Base-by-base conservation (phyloP, 1,140 invertebrate species). In the Heliconius hermathena region DNA sequence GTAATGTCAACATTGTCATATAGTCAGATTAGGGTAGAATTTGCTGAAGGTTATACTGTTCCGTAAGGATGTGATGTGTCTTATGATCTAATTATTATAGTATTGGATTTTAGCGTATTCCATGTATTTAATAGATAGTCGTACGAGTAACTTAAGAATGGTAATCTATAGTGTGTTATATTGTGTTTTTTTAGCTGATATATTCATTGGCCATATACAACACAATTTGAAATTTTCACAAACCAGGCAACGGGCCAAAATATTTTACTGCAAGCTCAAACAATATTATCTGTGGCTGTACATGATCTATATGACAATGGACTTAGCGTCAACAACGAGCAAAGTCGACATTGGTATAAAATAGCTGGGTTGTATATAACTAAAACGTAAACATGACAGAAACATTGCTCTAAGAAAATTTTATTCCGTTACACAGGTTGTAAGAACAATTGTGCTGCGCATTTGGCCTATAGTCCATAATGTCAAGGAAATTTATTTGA, bases 351-450 rank as follows among this genome's bases (percentile, higher is more conserved):
- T 82, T 80, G 81, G 81, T 84, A 85, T 90, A 85, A 89, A 89
- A 88, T 85, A 88, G 71, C 78, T 77, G 79, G 3, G 76, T 79
- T 76, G 72, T 82, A 85, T 89, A 87, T 86, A 87, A 86, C 82
- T 82, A 85, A 85, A 81, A 88, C 85, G 77, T 82, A 74, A 79
- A 91, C 89, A 90, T 86, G 88, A 89, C 88, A 87, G 83, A 80
- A 82, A 89, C 88, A 86, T 54, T 81, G 83, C 78, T 87, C 81
- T 52, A 70, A 81, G 84, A 85, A 80, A 78, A 81, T 81, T 83
- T 81, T 83, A 80, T 88, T 86, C 86, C 88, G 87, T 89, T 89
- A 88, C 83, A 79, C 77, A 77, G 77, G 74, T 78, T 78, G 83
- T 88, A 85, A 79, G 82, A 73, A 83, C 85, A 84, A 85, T 84